A percentile compares a stretch with the other conserved stretches of the same genome.
phyloP scores from a whole-genome alignment of 2,888 invertebrate species.

The Osedax fenrisi region DNA sequence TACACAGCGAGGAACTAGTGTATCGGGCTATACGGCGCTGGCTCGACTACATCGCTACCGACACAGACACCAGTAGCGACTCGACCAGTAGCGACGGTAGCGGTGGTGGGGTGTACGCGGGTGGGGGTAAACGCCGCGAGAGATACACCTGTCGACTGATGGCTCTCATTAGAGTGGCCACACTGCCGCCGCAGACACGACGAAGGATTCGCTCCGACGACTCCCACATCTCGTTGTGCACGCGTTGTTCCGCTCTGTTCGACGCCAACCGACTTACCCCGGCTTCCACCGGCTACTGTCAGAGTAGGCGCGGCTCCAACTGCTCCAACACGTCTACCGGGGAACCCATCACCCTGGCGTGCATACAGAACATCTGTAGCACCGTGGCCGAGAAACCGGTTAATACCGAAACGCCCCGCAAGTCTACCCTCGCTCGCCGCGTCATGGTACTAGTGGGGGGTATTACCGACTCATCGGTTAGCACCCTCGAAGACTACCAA shows the following conservation, averaged over 20 bases:
- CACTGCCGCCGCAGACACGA: slow-evolving; percentile 39
- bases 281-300: neutral
- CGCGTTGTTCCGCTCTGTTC: neutral
- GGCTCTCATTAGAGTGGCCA: slow-evolving; percentile 42
- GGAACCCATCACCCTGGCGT: neutral
- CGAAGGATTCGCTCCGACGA: neutral
- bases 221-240: neutral
- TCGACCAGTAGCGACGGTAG: neutral
- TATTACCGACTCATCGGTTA: slow-evolving; percentile 20
- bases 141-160: slow-evolving; percentile 39
- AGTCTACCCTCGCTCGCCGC: slow-evolving; percentile 49
- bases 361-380: no score
- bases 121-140: neutral
- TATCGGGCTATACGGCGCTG: slow-evolving; percentile 46
- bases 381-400: neutral
- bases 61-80: neutral
- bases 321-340: neutral
- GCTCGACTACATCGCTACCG: slow-evolving; percentile 37
- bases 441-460: slow-evolving; percentile 46
- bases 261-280: neutral
- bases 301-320: neutral
- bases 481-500: slow-evolving; percentile 46
- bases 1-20: slow-evolving; percentile 45
- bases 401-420: slow-evolving; percentile 40
- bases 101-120: neutral